Percentiles rank a stretch among this genome's conserved stretches.
Conservation (phyloP, 2,888 invertebrate genomes). For the Amphiduros pacificus region DNA sequence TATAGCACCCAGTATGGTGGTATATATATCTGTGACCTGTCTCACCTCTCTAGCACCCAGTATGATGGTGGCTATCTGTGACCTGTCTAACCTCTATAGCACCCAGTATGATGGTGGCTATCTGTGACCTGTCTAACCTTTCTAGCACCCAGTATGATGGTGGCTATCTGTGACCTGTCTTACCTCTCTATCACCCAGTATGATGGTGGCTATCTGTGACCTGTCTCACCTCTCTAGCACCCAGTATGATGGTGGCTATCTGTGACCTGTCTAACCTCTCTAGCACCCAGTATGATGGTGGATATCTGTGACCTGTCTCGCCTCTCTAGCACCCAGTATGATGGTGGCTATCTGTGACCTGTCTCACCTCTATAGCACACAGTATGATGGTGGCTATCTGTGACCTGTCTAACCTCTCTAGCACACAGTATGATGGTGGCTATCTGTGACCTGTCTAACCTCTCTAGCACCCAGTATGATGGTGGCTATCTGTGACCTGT, state of each 20-base stretch:
- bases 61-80: slow-evolving; percentile 96
- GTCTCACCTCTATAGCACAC: slow-evolving; percentile 86
- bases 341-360: too few relatives aligned
- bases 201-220: too few relatives aligned
- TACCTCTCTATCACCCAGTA: too few relatives aligned
- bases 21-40: slow-evolving; percentile 95
- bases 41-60: slow-evolving; percentile 88
- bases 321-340: too few relatives aligned
- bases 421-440: slow-evolving; percentile 97
- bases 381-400: slow-evolving; percentile 97
- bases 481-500: slow-evolving; percentile 94
- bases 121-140: slow-evolving; percentile 98
- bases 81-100: slow-evolving; percentile 99
- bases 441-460: slow-evolving; percentile 86
- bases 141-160: slow-evolving; percentile 96
- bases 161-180: slow-evolving; percentile 94
- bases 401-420: slow-evolving; percentile 97
- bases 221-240: slow-evolving; percentile 86
- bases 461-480: slow-evolving; percentile 96
- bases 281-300: too few relatives aligned
- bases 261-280: slow-evolving; percentile 99
- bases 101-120: slow-evolving; percentile 95
- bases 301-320: too few relatives aligned
- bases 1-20: slow-evolving; percentile 95
- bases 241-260: slow-evolving; percentile 94